phyloP scores from a whole-genome alignment of 64 coral and sea anemone genomes.

The Stichodactyla mertensii region DNA sequence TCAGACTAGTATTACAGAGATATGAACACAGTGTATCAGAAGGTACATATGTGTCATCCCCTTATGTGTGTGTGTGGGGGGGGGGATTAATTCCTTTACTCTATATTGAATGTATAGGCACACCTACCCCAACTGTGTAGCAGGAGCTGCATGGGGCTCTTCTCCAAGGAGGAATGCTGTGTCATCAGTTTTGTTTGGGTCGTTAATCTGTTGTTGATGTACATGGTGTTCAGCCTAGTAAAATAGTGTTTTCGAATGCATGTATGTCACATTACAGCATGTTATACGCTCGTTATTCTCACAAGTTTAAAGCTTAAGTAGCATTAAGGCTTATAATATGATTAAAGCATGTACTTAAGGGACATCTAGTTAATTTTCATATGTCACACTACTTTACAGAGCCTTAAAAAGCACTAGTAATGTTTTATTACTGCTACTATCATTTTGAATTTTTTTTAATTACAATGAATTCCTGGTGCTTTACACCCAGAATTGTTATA shows the following conservation, averaged over 20 bases:
- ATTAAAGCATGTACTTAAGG: not conserved
- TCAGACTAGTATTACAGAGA: too few relatives aligned
- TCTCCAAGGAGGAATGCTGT: slow-evolving; percentile 72
- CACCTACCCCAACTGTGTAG: slow-evolving; percentile 83
- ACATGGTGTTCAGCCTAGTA: slow-evolving; percentile 94
- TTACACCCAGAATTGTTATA: too few relatives aligned
- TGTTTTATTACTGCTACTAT: too few relatives aligned
- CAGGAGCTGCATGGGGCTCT: slow-evolving; percentile 45
- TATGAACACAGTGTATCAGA: too few relatives aligned
- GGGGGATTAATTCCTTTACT: too few relatives aligned
- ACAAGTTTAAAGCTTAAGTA: not conserved
- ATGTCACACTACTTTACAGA: not conserved
- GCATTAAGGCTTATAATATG: not conserved
- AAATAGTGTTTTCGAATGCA: slow-evolving; percentile 62
- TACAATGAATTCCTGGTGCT: too few relatives aligned
- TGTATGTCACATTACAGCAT: slow-evolving; percentile 20
- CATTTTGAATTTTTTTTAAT: too few relatives aligned
- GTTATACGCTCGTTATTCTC: not conserved
- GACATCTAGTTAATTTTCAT: not conserved
- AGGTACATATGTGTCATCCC: too few relatives aligned
- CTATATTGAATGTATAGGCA: not conserved
- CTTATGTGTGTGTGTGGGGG: too few relatives aligned
- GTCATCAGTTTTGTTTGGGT: slow-evolving; percentile 78
- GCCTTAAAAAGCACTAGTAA: not conserved
- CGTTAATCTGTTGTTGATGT: slow-evolving; percentile 97